Base-by-base conservation (phyloP, 2,888 invertebrate species). In the Stenchaetothrips biformis region DNA sequence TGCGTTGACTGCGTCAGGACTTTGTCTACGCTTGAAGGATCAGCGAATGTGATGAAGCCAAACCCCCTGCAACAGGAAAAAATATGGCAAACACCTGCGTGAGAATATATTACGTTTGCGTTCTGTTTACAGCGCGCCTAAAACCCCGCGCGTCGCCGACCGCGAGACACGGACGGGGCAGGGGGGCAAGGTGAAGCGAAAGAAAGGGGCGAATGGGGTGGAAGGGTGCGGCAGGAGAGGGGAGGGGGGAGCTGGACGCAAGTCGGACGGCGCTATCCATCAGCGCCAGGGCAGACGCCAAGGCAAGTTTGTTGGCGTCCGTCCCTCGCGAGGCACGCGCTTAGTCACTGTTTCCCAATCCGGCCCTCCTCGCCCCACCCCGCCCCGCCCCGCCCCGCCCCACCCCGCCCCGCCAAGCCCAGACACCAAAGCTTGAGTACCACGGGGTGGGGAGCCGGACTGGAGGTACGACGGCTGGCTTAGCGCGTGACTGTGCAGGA, bases 1-100 rank as follows among this genome's bases (percentile, higher is more conserved):
- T 99, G 99, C 89, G 95, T 96, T 89, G 95, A 95, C 91, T 96
- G 95, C 88, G 95, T 95, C 92, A 99, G 93, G 88, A 99, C 98
- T 92, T 98, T 98, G 91, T 99, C 98, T 91, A 99, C 98, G 90
- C 97, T 95, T 89, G 94, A 92, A 87, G 98, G 95, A 90, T 99
- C 98, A 89, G 95, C 94, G 90, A 98, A 99, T 89, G 99, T 99
- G 90, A 99, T 97, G 92, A 99, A 99, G 87, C 99, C 99, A 89
- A 99, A 99, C 87, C 99, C 99, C 92, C 98, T 98, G 93, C 83
- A 92, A 92, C 81, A 81, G 81, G 82, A 83, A 80, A 78, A 80
- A 37, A 37, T 37, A 37, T 37, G 2, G 37, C 59, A 59, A 9
- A 53, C 49, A 11, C 53, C 53, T 16, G 53, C 53, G 16, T 16